A percentile compares a stretch with the other conserved stretches of the same genome.
These are phyloP conservation scores for Sinopyrophorus schimmeli DNA, from an alignment of 2,888 invertebrate species.

Conservation along the genomic window DNA sequence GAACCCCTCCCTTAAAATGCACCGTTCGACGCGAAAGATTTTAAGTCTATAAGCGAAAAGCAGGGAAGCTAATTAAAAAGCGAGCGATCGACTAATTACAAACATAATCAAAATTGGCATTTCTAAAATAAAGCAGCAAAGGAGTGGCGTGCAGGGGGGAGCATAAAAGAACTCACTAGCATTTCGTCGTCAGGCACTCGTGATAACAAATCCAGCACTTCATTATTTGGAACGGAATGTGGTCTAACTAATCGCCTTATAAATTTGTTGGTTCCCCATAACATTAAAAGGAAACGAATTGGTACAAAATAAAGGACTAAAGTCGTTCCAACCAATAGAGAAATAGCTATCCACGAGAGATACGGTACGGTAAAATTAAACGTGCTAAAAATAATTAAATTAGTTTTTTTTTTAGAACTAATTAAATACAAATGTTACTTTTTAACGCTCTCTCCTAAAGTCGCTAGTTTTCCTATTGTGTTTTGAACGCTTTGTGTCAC, in stretches of 20 bases:
- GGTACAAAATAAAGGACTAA: slow-evolving; percentile 88
- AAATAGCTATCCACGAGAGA: slow-evolving; percentile 88
- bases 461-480: slow-evolving; percentile 90
- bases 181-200: slow-evolving; percentile 93
- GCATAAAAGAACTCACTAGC: slow-evolving; percentile 73
- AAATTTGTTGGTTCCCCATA: slow-evolving; percentile 95
- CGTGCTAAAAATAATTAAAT: slow-evolving; percentile 66
- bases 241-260: slow-evolving; percentile 89
- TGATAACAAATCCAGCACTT: slow-evolving; percentile 91
- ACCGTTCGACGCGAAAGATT: too few species aligned
- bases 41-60: too few species aligned
- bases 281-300: slow-evolving; percentile 83
- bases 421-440: slow-evolving; percentile 64
- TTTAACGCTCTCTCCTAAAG: slow-evolving; percentile 91
- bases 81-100: too few species aligned
- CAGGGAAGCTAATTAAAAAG: too few species aligned
- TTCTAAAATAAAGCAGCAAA: too few species aligned
- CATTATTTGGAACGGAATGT: slow-evolving; percentile 95
- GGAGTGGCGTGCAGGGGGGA: too few species aligned
- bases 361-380: slow-evolving; percentile 98
- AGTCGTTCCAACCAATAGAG: slow-evolving; percentile 72
- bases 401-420: background rate
- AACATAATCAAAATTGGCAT: too few species aligned
- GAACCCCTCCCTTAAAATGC: too few species aligned
- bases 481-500: slow-evolving; percentile 97